A percentile compares a stretch with the other conserved stretches of the same genome.
phyloP scores from a whole-genome alignment of 2,888 invertebrate species.

The Melanostoma mellinum region DNA sequence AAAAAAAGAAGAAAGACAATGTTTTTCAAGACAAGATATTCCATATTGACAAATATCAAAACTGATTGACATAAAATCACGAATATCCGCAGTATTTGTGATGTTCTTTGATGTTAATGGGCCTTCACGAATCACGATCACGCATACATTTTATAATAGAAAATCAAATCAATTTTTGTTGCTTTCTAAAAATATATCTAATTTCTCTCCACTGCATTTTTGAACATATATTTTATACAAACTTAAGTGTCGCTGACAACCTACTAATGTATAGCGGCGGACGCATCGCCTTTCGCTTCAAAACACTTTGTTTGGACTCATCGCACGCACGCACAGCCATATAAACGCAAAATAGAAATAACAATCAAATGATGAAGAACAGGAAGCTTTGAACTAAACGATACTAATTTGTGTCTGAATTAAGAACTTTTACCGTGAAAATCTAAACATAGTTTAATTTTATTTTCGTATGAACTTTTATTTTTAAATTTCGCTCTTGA shows the following conservation, averaged over 20 bases:
- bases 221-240: conserved; percentile 32
- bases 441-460: conserved; percentile 54
- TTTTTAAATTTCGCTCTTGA: conserved; percentile 41
- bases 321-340: neutral
- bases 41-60: too few species aligned
- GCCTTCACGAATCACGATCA: too few species aligned
- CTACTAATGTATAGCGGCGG: conserved; percentile 42
- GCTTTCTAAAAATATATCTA: too few species aligned
- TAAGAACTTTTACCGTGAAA: conserved; percentile 40
- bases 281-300: conserved; percentile 27
- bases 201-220: neutral
- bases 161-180: too few species aligned
- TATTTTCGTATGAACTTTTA: conserved; percentile 53
- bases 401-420: conserved; percentile 68
- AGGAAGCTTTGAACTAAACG: conserved; percentile 57
- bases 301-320: conserved; percentile 17
- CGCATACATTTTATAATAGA: too few species aligned
- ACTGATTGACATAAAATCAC: too few species aligned
- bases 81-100: too few species aligned
- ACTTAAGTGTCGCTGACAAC: conserved; percentile 59
- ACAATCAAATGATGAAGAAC: conserved; percentile 58
- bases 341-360: conserved; percentile 36
- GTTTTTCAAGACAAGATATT: too few species aligned
- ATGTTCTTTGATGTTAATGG: too few species aligned
- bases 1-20: too few species aligned